Base-by-base conservation (phyloP, 1,140 invertebrate species). In the Eulimnadia texana region DNA sequence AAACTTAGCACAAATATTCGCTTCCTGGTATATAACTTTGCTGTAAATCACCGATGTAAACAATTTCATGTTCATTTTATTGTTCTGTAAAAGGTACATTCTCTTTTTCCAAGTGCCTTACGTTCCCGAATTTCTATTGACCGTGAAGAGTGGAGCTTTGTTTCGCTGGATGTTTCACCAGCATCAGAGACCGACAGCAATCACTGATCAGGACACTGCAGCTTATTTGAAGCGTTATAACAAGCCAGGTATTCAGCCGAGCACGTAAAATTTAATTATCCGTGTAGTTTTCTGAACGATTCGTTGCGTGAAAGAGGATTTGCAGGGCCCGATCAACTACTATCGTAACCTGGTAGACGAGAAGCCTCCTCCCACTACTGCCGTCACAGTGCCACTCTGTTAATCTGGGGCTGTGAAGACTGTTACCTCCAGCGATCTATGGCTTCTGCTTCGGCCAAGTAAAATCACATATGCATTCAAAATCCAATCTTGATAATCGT, bases 321-420 rank as follows among this genome's bases (percentile, higher is more conserved):
- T 85, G 78, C 84, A 82, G 10, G 82, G 82, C 16, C 81, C 87
- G n/a, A 78, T 90, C 49, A 89, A 90, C 73, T 89, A 86, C 72
- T 88, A 81, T 65, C 71, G 84, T 27, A 82, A 80, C 62, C 68
- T 81, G 19, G 71, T 78, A 19, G 56, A 67, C 60, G 63, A 66
- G 68, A 63, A 69, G 66, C 62, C 73, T 74, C 13, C 23, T 50
- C 10, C 20, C 33, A 64, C 62, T 55, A 66, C 76, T 22, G 66
- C 70, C 6, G 67, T 70, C 63, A 62, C 62, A 10, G 77, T 78
- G 3, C 79, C 47, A 81, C 79, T 2, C 69, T 90, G 33, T 66
- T 79, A n/a, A 67, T 79, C 24, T 61, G 60, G 60, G 60, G 60
- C 19, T 22, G 25, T 3, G 52, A 52, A 29, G 60, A 61, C 50